phyloP scores from a whole-genome alignment of 2,797 vertebrate genomes.

The Orientallactaga sibirica region DNA sequence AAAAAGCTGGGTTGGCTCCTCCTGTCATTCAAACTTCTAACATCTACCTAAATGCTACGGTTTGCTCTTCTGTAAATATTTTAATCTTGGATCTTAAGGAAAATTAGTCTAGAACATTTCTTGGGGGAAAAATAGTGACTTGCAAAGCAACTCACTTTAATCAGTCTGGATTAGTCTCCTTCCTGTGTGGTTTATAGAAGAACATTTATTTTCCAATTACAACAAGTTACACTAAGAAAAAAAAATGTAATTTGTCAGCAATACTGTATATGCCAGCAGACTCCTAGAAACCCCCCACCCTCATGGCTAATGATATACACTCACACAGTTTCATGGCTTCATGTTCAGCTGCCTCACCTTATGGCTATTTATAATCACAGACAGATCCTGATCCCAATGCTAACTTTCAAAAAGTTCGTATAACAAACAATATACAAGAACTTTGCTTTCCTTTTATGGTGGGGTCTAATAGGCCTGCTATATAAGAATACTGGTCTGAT shows the following conservation, averaged over 20 bases:
- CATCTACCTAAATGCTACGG: background rate
- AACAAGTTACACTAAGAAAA: background rate
- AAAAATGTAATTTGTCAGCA: background rate
- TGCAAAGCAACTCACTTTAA: background rate
- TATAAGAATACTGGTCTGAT: background rate
- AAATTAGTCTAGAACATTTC: conserved; percentile 1
- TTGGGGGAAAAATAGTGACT: background rate
- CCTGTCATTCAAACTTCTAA: background rate
- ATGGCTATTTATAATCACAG: background rate
- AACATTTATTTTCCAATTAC: background rate
- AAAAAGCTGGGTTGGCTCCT: background rate
- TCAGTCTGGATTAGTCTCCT: background rate
- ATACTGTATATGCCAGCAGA: background rate
- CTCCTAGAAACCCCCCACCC: background rate
- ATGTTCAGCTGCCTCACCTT: background rate
- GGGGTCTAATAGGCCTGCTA: background rate
- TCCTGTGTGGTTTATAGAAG: background rate
- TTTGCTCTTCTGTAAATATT: background rate
- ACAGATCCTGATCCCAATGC: background rate
- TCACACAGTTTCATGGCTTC: background rate
- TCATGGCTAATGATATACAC: background rate
- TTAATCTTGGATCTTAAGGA: background rate
- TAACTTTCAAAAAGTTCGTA: background rate
- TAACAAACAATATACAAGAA: background rate
- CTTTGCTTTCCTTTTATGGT: background rate